Base-by-base conservation (phyloP, 2,797 vertebrate species). In the Acipenser oxyrinchus region DNA sequence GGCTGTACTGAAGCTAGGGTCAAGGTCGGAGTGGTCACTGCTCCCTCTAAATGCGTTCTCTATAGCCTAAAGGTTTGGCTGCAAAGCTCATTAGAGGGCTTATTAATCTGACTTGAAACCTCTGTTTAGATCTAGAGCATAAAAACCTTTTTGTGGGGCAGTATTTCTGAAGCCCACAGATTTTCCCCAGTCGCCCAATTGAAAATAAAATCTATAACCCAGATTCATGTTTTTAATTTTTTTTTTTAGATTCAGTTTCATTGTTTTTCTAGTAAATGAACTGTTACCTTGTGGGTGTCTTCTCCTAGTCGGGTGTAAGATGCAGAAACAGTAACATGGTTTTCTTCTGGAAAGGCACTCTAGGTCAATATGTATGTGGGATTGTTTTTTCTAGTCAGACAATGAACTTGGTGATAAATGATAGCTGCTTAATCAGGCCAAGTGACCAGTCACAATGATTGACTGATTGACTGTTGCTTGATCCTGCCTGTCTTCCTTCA, bases 321-420 rank as follows among this genome's bases (percentile, higher is more conserved):
- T 74, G 63, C 51, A 78, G 75, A 71, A 75, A 77, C 23, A 1
- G 66, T 79, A 75, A 81, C 79, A 82, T 67, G 53, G n/a, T 70
- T 81, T 82, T 76, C 18, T 73, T 77, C 70, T 51, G 68, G 51
- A 77, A 75, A 70, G 64, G 63, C 70, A 48, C 58, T 67, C 52
- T 63, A 73, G 68, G 76, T 76, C 15, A 0, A 73, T 79, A 64
- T 77, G 68, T 74, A 49, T 69, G n/a, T n/a, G n/a, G n/a, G n/a
- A n/a, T n/a, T n/a, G n/a, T n/a, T n/a, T n/a, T n/a, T n/a, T n/a
- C n/a, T n/a, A n/a, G n/a, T n/a, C n/a, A n/a, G n/a, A n/a, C n/a
- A n/a, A n/a, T n/a, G n/a, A n/a, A n/a, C n/a, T n/a, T n/a, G n/a
- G n/a, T n/a, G 72, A 74, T 75, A 82, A 74, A 73, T 69, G 65